A percentile compares a stretch with the other conserved stretches of the same genome.
phyloP scores from a whole-genome alignment of 2,797 vertebrate genomes.

The Chaenodraco wilsoni region DNA sequence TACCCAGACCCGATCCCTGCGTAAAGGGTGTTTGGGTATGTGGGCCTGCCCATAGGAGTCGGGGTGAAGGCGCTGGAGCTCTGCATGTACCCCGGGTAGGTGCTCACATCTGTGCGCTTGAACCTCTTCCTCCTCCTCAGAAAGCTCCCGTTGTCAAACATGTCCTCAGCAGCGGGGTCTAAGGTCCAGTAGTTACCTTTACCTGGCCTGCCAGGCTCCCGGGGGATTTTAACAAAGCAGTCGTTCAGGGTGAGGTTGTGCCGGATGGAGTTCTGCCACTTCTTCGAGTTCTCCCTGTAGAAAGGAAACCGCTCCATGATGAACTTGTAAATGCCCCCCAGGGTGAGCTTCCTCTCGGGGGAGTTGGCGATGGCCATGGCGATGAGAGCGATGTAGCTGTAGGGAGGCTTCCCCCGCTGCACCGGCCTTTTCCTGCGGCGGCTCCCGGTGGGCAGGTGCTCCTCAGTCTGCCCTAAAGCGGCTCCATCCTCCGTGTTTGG shows the following conservation, averaged over 20 bases:
- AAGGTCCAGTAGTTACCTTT: slow-evolving; percentile 96
- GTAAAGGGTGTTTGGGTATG: slow-evolving; percentile 84
- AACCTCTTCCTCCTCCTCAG: slow-evolving; percentile 88
- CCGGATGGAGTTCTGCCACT: slow-evolving; percentile 93
- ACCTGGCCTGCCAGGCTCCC: slow-evolving; percentile 92
- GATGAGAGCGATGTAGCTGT: slow-evolving; percentile 97
- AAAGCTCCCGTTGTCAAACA: slow-evolving; percentile 95
- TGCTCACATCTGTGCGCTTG: slow-evolving; percentile 91
- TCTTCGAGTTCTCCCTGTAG: slow-evolving; percentile 96
- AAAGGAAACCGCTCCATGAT: slow-evolving; percentile 98
- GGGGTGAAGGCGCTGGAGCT: slow-evolving; percentile 89
- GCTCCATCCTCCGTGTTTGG: slow-evolving; percentile 76
- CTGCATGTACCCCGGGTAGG: slow-evolving; percentile 90
- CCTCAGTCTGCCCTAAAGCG: slow-evolving; percentile 77
- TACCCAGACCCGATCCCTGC: slow-evolving; percentile 80
- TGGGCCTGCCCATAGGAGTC: slow-evolving; percentile 80
- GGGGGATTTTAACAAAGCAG: slow-evolving; percentile 93
- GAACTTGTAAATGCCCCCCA: slow-evolving; percentile 97
- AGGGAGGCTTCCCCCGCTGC: slow-evolving; percentile 95
- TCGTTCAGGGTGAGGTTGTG: slow-evolving; percentile 92
- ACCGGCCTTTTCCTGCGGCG: slow-evolving; percentile 93
- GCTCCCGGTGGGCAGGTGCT: slow-evolving; percentile 80
- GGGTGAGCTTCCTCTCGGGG: slow-evolving; percentile 92
- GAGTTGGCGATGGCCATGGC: slow-evolving; percentile 98
- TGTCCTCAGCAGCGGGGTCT: slow-evolving; percentile 94